Conservation (phyloP, 23 tunicate genomes). For the Trididemnum nubilum region DNA sequence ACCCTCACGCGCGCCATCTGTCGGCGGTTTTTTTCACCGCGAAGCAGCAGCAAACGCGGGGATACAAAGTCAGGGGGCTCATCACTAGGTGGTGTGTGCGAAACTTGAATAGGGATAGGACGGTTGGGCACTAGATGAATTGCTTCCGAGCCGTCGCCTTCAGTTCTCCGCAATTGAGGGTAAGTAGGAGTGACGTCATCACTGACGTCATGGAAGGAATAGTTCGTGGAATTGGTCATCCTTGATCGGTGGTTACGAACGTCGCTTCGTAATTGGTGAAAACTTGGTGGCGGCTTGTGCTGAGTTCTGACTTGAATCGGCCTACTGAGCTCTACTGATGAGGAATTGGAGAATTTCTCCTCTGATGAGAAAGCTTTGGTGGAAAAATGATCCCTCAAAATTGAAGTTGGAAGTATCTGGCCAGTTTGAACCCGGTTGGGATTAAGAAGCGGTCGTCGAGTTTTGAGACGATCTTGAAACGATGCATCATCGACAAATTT, state of each 20-base stretch:
- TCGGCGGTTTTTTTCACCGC: background rate
- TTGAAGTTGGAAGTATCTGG: background rate
- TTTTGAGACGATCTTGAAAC: too few species aligned
- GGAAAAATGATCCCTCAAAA: background rate
- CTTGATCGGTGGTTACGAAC: background rate
- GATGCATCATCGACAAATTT: background rate
- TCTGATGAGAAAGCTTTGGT: too few species aligned
- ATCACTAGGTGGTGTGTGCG: background rate
- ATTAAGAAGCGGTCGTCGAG: background rate
- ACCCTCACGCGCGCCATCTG: slow-evolving; percentile 7
- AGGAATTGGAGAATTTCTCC: background rate
- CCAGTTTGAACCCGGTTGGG: background rate
- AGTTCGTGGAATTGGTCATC: background rate
- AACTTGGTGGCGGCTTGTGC: background rate
- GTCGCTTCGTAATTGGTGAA: background rate
- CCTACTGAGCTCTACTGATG: background rate
- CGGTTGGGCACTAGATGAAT: too few species aligned
- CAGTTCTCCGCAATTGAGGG: too few species aligned
- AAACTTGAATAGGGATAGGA: background rate
- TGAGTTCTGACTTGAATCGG: background rate
- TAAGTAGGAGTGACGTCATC: background rate
- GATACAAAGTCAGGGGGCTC: slow-evolving; percentile 13
- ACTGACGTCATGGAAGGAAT: background rate
- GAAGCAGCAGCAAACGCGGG: background rate
- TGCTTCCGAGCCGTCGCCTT: background rate